A percentile compares a stretch with the other conserved stretches of the same genome.
Evolutionary conservation across 2,797 vertebrate genomes (phyloP).

Genomic region (Botia almorhae): DNA sequence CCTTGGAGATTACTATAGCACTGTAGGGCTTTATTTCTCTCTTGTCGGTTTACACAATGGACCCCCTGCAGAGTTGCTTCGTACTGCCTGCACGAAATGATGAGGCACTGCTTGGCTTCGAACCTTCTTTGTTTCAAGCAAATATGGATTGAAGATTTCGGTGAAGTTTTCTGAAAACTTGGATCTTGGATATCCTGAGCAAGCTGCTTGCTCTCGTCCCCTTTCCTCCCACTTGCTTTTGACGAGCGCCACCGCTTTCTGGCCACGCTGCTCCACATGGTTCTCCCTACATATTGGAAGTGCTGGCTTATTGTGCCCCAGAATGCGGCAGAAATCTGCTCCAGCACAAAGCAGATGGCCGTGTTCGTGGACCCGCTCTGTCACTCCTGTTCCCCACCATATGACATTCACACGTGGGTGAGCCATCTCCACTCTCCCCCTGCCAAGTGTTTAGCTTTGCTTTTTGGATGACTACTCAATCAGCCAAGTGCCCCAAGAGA

Average conservation of each 20-base stretch:
- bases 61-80: slow-evolving; percentile 32
- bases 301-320: slow-evolving; percentile 78
- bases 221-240: slow-evolving; percentile 58
- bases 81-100: slow-evolving; percentile 25
- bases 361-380: slow-evolving; percentile 71
- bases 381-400: slow-evolving; percentile 81
- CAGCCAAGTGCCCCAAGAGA: slow-evolving; percentile 75
- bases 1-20: slow-evolving; percentile 14
- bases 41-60: slow-evolving; percentile 34
- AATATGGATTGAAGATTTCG: slow-evolving; percentile 38
- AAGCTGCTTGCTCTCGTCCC: slow-evolving; percentile 56
- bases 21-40: slow-evolving; percentile 22
- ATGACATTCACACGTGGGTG: slow-evolving; percentile 81
- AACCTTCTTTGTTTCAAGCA: slow-evolving; percentile 56
- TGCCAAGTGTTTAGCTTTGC: slow-evolving; percentile 76
- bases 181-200: slow-evolving; percentile 58
- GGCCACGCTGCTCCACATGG: slow-evolving; percentile 54
- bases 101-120: slow-evolving; percentile 48
- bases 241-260: slow-evolving; percentile 51
- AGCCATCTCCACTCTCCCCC: slow-evolving; percentile 69
- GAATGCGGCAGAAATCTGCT: slow-evolving; percentile 81
- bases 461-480: slow-evolving; percentile 74
- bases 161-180: slow-evolving; percentile 54
- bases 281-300: slow-evolving; percentile 76
- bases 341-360: slow-evolving; percentile 82